phyloP scores from a whole-genome alignment of 2,113 vertebrate species.

The Xyrauchen texanus region DNA sequence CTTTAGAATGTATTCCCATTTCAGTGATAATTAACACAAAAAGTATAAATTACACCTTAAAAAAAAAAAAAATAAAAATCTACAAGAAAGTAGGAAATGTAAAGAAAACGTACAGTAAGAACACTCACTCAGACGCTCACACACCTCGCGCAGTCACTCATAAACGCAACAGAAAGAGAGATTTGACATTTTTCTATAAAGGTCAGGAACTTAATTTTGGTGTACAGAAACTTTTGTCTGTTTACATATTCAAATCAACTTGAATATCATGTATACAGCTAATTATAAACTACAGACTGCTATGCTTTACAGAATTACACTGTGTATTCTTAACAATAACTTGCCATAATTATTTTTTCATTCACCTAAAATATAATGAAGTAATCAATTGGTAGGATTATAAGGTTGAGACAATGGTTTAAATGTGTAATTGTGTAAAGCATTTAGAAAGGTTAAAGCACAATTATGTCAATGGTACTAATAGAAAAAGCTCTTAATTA shows the following conservation, averaged over 20 bases:
- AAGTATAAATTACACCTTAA: no score
- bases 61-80: no score
- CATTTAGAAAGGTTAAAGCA: not conserved
- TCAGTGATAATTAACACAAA: no score
- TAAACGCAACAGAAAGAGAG: no score
- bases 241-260: not conserved
- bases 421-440: constrained; percentile 10
- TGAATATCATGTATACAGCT: not conserved
- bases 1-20: no score
- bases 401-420: not conserved
- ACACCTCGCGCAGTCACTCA: no score
- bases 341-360: not conserved
- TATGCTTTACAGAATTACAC: no score
- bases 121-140: no score
- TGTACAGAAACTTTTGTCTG: not conserved
- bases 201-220: constrained; percentile 40
- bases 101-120: no score
- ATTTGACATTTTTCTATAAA: constrained; percentile 25
- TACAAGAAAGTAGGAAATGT: no score
- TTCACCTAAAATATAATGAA: constrained; percentile 31
- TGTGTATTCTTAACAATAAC: constrained; percentile 15
- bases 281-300: not conserved
- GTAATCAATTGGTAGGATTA: constrained; percentile 2
- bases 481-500: not conserved
- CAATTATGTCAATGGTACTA: not conserved